Base-by-base conservation (phyloP, 1,140 invertebrate genomes). In the Mylabris phalerata region DNA sequence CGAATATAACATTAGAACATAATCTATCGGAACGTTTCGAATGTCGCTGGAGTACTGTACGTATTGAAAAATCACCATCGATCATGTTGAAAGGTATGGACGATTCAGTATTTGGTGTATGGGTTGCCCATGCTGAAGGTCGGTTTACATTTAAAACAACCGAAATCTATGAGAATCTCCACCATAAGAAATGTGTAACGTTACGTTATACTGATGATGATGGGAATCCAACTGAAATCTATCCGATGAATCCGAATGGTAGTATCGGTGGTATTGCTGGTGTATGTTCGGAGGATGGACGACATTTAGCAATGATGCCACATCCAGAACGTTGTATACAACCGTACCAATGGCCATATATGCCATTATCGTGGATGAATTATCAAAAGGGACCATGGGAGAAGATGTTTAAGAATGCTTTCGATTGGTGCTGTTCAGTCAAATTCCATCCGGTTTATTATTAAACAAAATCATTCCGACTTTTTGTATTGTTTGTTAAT, bases 101-200 rank as follows among this genome's bases (percentile, higher is more conserved):
- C 55, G 85, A 82, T 5, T 87, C 87, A 3, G 77, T 88, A 0
- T 77, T 98, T 25, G 95, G 95, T 9, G 88, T 97, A 60, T 98
- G 95, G 95, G 83, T 94, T 25, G 93, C 95, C n/a, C 96, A 98
- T 71, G 95, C 92, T 3, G 95, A 98, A 81, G 96, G 95, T 67
- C 80, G 82, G 59, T 86, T 88, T 64, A 78, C 79, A 2, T 85
- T 86, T 61, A 74, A 78, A 7, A 75, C 79, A 10, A 57, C 78
- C 1, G 45, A 71, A 2, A 63, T 90, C 4, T 74, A 86, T 9
- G 62, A 80, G 0, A 71, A 77, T 19, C 57, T 95, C 2, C 76
- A 82, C 24, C 57, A 69, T 5, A 77, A 83, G 54, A 77, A 85
- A 19, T 85, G 91, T 52, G 71, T 92, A 3, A 82, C 91, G 0